Base-by-base conservation (phyloP, 2,888 invertebrate genomes). In the Cheilosia urbana region DNA sequence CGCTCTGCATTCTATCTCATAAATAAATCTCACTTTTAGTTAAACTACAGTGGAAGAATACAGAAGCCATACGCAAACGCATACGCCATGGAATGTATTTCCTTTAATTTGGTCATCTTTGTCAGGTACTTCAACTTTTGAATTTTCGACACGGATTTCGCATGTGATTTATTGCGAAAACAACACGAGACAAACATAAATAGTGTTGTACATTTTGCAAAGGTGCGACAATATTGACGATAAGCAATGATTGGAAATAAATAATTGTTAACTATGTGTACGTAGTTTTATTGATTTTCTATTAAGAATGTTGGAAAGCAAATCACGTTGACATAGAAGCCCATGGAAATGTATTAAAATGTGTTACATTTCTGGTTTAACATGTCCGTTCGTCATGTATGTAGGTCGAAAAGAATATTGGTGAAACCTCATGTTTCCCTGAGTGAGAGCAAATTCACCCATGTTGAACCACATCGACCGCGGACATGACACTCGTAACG, bases 21-120 rank as follows among this genome's bases (percentile, higher is more conserved):
- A 13, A 37, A 37, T 13, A 13, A 37, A 37, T 37, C 37, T 37
- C 13, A 37, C 13, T 37, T 13, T 37, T 13, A 11, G 13, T 13
- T n/a, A n/a, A 42, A n/a, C 13, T n/a, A 24, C 9, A 60, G 7
- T 42, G 42, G 30, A 51, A 4, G 37, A 37, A 13, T 37, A 37
- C 37, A 13, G 4, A 37, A 13, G 13, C 37, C 13, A 9, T 7
- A 30, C 30, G 13, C 11, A 4, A 5, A 7, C 30, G 11, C 13
- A 13, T 37, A 37, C 65, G 37, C 65, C n/a, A 51, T 37, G 65
- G 65, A 66, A 66, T 66, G 51, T 19, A 11, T 37, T 57, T 57
- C 57, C 57, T 57, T 17, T 19, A 34, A 17, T 34, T 17, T 19
- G 7, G 13, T 42, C 9, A 15, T 13, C 19, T 21, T 13, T 42